phyloP scores from a whole-genome alignment of 2,113 vertebrate genomes.

The Nymphicus hollandicus region DNA sequence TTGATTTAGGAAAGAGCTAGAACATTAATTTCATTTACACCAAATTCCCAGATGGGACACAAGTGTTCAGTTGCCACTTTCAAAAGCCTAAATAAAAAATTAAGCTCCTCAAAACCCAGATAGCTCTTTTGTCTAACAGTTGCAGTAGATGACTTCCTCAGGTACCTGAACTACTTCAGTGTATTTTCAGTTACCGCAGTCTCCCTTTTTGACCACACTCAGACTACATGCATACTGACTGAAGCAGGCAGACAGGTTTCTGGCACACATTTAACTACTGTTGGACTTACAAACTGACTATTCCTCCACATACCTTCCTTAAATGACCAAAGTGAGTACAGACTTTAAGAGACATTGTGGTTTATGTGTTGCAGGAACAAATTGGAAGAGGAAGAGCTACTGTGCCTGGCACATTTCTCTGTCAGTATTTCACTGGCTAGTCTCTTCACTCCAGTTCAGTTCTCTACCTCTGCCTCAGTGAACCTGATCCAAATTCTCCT shows the following conservation, averaged over 20 bases:
- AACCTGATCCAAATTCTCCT: not conserved
- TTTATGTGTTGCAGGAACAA: not conserved
- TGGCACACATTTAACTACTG: not conserved
- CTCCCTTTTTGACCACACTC: not conserved
- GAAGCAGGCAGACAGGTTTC: not conserved
- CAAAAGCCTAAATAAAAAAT: not conserved
- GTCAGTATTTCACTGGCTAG: not conserved
- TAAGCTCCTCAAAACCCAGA: not conserved
- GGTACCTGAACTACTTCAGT: not conserved
- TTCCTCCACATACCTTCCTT: not conserved
- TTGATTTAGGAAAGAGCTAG: not conserved
- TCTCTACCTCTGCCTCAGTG: not conserved
- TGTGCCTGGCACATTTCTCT: not conserved
- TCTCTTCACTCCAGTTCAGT: not conserved
- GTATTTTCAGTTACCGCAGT: not conserved
- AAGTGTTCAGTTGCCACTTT: not conserved
- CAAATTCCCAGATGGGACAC: not conserved
- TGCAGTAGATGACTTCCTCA: not conserved
- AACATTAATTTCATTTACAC: not conserved
- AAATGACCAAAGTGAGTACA: fast-evolving
- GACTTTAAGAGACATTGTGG: not conserved
- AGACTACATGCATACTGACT: fast-evolving
- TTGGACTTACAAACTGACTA: not conserved
- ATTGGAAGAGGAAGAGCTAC: not conserved
- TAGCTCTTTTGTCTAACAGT: not conserved